phyloP scores from a whole-genome alignment of 2,797 vertebrate genomes.

The Sciurus carolinensis region DNA sequence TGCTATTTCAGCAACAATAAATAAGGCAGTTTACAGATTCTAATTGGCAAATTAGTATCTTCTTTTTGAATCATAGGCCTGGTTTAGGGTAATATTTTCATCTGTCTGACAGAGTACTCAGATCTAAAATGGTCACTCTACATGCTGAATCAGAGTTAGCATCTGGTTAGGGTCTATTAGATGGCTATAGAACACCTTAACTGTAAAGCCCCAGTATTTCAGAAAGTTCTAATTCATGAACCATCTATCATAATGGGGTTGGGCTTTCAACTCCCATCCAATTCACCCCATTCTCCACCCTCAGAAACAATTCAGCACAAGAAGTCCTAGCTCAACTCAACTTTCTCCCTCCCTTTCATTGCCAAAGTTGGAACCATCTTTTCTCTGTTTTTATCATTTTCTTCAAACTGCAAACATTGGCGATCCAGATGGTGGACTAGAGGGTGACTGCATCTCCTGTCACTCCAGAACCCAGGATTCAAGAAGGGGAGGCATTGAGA shows the following conservation, averaged over 20 bases:
- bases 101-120: neutral
- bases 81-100: neutral
- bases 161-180: neutral
- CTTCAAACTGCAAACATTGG: neutral
- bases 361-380: neutral
- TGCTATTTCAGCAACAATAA: constrained; percentile 23
- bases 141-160: neutral
- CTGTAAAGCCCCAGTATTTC: constrained; percentile 7
- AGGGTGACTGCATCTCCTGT: no score
- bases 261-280: neutral
- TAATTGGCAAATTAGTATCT: neutral
- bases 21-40: neutral
- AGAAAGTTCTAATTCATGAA: constrained; percentile 30
- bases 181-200: neutral
- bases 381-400: neutral
- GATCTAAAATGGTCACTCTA: neutral
- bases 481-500: no score
- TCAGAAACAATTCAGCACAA: neutral
- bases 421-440: no score
- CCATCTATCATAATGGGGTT: neutral
- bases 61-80: neutral
- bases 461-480: no score
- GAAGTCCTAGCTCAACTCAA: neutral
- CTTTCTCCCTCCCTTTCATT: neutral
- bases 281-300: neutral